These are phyloP conservation scores for Hyles euphorbiae DNA, from an alignment of 1,140 invertebrate genomes.

Conservation along the genomic window DNA sequence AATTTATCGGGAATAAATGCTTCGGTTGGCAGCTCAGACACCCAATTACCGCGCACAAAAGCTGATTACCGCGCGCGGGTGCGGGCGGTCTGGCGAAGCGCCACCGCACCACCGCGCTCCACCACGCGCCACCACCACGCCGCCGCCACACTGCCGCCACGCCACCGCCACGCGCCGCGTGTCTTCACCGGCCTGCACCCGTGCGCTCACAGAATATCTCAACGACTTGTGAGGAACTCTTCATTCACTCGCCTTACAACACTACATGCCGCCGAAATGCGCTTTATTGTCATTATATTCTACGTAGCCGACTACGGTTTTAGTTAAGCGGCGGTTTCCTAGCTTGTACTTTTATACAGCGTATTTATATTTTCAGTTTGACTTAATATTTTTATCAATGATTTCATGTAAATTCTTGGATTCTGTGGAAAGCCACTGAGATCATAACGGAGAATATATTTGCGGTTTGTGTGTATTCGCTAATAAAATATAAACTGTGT, in stretches of 20 bases:
- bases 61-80: constrained; percentile 69
- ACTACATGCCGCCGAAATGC: constrained; percentile 29
- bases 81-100: constrained; percentile 32
- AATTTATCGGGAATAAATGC: constrained; percentile 74
- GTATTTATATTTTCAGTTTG: too few species aligned
- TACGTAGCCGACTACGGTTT: too few species aligned
- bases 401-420: too few species aligned
- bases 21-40: constrained; percentile 71
- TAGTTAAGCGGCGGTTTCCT: too few species aligned
- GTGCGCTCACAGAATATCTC: constrained; percentile 49
- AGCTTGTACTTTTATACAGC: too few species aligned
- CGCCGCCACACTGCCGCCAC: constrained; percentile 23
- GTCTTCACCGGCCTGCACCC: constrained; percentile 5
- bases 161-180: constrained; percentile 21
- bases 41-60: constrained; percentile 73
- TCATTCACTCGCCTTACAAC: constrained; percentile 53
- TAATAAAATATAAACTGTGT: too few species aligned
- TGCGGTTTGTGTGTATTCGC: too few species aligned
- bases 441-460: too few species aligned
- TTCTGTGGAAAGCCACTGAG: too few species aligned
- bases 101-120: constrained; percentile 11
- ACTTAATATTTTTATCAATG: too few species aligned
- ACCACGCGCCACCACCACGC: constrained; percentile 1
- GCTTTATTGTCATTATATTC: constrained; percentile 12
- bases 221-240: constrained; percentile 56